phyloP scores from a whole-genome alignment of 2,113 vertebrate species.

The Pseudopodoces humilis region DNA sequence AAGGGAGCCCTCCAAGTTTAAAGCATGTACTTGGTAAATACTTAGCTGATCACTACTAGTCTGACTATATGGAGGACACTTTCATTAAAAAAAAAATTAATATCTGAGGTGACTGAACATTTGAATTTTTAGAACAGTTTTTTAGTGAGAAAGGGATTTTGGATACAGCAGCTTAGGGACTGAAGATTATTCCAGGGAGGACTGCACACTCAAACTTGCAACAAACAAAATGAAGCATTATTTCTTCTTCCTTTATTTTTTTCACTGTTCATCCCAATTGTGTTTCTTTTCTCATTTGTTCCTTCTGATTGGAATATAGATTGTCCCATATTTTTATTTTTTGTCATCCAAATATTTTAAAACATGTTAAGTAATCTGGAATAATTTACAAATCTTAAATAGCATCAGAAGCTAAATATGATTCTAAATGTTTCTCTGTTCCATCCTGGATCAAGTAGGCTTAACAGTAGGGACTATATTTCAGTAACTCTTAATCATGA shows the following conservation, averaged over 20 bases:
- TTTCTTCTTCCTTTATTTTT: background rate
- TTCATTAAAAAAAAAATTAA: background rate
- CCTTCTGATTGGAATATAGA: background rate
- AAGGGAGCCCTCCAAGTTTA: background rate
- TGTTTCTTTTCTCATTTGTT: background rate
- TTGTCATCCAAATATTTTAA: background rate
- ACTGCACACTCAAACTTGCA: background rate
- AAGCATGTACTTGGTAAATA: background rate
- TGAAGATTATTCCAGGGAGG: background rate
- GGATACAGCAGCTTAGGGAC: background rate
- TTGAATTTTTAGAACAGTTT: background rate
- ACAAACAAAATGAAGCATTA: background rate
- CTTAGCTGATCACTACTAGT: background rate
- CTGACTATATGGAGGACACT: background rate
- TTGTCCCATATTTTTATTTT: background rate
- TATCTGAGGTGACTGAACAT: background rate
- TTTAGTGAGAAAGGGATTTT: background rate
- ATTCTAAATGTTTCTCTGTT: background rate
- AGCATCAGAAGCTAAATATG: background rate
- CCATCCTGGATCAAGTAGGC: background rate
- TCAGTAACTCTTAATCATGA: background rate
- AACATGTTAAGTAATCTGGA: background rate
- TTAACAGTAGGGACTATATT: background rate
- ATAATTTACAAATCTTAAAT: background rate
- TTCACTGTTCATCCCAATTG: background rate